Conservation (phyloP, 92 coral and sea anemone genomes). For the Phymanthus crucifer region DNA sequence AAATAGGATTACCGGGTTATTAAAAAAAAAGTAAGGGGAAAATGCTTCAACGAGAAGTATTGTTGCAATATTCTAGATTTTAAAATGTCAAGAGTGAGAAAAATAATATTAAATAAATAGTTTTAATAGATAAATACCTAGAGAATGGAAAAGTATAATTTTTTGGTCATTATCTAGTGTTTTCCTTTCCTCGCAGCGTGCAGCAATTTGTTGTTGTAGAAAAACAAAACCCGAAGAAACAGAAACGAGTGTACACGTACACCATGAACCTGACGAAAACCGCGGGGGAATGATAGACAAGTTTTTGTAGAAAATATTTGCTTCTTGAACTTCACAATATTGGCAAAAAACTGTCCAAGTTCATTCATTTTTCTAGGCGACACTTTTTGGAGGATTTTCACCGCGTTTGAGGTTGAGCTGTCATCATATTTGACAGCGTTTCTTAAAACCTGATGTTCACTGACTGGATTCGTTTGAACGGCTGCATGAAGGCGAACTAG, state of each 20-base stretch:
- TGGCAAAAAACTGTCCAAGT: no score
- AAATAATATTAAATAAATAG: not conserved
- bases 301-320: no score
- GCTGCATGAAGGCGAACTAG: no score
- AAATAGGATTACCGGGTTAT: slow-evolving; percentile 1
- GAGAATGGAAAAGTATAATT: not conserved
- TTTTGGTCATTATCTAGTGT: not conserved
- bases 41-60: not conserved
- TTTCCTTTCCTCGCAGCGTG: not conserved
- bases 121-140: not conserved
- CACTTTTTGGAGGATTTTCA: not conserved
- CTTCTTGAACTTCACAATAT: no score
- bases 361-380: not conserved
- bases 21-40: not conserved
- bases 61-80: not conserved
- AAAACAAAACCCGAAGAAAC: no score
- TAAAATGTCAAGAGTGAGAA: not conserved
- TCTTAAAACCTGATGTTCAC: no score
- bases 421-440: not conserved
- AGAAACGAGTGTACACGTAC: no score
- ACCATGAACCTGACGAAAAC: no score
- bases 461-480: no score
- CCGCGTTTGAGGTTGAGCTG: not conserved
- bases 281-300: no score
- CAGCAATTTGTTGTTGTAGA: no score